Conservation (phyloP, 2,797 vertebrate species). For the Lacerta viridis region DNA sequence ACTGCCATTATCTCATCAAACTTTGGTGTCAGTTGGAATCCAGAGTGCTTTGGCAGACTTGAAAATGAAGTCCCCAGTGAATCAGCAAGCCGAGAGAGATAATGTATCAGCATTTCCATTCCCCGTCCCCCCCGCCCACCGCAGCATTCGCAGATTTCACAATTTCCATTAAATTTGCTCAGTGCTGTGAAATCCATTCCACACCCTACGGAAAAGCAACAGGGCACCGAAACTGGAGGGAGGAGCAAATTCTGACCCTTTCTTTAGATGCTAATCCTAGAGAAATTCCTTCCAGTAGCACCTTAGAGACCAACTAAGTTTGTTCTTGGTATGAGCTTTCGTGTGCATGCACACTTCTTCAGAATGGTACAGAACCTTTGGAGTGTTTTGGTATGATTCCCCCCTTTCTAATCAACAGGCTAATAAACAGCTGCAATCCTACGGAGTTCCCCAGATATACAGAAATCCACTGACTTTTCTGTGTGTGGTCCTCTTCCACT, state of each 20-base stretch:
- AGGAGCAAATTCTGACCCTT: not conserved
- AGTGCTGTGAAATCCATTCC: slow-evolving; percentile 4
- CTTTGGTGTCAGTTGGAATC: not conserved
- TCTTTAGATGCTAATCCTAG: not conserved
- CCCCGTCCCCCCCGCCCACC: not conserved
- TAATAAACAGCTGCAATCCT: not conserved
- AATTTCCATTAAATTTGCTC: slow-evolving; percentile 9
- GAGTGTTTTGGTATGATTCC: not conserved
- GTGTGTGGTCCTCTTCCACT: no score
- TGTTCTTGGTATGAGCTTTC: no score
- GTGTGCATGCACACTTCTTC: no score
- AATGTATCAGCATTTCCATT: not conserved
- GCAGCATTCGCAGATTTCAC: not conserved
- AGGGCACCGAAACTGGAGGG: not conserved
- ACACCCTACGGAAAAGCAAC: not conserved
- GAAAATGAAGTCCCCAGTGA: slow-evolving; percentile 15
- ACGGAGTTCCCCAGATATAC: not conserved
- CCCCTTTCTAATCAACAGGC: not conserved
- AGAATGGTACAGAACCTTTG: not conserved
- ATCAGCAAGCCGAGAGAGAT: not conserved
- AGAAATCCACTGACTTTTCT: not conserved
- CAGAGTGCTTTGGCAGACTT: not conserved
- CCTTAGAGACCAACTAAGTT: no score
- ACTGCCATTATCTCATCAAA: not conserved
- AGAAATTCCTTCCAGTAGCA: not conserved